A percentile compares a stretch with the other conserved stretches of the same genome.
Evolutionary conservation across 92 coral and sea anemone genomes (phyloP).

Genomic region (Muricea muricata): DNA sequence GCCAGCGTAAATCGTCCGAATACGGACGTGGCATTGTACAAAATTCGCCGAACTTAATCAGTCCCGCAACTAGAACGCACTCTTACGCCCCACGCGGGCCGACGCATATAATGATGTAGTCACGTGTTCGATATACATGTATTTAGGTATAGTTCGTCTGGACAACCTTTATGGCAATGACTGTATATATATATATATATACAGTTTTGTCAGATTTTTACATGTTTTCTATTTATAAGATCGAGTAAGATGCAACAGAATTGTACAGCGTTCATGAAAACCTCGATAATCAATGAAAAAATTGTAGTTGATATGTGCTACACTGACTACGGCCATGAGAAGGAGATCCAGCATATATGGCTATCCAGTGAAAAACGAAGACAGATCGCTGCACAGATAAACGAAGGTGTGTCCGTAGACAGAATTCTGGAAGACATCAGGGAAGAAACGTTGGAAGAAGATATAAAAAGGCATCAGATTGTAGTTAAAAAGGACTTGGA

Average conservation of each 20-base stretch:
- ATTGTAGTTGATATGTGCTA: neutral
- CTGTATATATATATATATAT: too few relatives aligned
- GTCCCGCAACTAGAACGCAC: too few relatives aligned
- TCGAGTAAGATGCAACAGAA: constrained; percentile 51
- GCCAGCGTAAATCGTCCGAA: too few relatives aligned
- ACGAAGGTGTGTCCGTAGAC: neutral
- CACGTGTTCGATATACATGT: too few relatives aligned
- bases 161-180: too few relatives aligned
- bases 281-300: neutral
- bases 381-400: constrained; percentile 8
- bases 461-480: neutral
- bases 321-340: constrained; percentile 11
- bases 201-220: neutral
- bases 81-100: too few relatives aligned
- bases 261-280: constrained; percentile 45
- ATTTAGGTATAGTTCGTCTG: too few relatives aligned
- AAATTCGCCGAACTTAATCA: too few relatives aligned
- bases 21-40: too few relatives aligned
- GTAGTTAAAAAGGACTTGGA: constrained; percentile 16
- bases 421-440: constrained; percentile 12
- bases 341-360: neutral
- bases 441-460: neutral
- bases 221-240: constrained; percentile 4
- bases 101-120: too few relatives aligned
- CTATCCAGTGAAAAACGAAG: neutral